Evolutionary conservation across 1,140 invertebrate genomes (phyloP).

Genomic region (Chelonus insularis): DNA sequence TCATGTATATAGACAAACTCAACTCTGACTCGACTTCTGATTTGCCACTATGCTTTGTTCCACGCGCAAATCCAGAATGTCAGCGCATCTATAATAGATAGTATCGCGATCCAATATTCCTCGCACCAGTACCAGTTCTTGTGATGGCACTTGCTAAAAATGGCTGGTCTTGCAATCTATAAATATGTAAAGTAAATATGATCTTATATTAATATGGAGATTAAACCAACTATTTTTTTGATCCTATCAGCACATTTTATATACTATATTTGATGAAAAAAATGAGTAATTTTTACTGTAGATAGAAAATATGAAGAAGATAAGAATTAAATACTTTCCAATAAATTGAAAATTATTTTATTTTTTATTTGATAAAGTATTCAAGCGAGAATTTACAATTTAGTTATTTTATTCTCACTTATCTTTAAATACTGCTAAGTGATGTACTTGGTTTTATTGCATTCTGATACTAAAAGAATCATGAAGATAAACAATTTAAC

Average conservation of each 20-base stretch:
- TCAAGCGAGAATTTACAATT: too few relatives aligned
- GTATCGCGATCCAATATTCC: slow-evolving; percentile 5
- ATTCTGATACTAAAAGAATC: too few relatives aligned
- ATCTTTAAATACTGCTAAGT: too few relatives aligned
- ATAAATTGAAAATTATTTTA: not conserved
- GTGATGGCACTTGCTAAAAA: slow-evolving; percentile 20
- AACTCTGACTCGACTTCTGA: not conserved
- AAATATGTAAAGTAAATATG: not conserved
- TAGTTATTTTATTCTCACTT: too few relatives aligned
- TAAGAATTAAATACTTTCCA: too few relatives aligned
- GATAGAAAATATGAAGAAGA: too few relatives aligned
- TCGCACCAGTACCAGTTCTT: slow-evolving; percentile 17
- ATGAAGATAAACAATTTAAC: too few relatives aligned
- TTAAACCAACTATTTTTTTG: too few relatives aligned
- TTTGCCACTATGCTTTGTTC: slow-evolving; percentile 5
- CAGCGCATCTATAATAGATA: not conserved
- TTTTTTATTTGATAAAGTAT: not conserved
- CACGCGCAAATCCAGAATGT: slow-evolving; percentile 2
- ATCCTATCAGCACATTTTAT: too few relatives aligned
- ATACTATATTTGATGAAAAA: too few relatives aligned
- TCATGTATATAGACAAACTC: too few relatives aligned
- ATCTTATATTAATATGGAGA: not conserved
- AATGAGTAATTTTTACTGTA: not conserved
- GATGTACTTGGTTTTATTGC: too few relatives aligned
- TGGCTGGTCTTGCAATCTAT: not conserved